Base-by-base conservation (phyloP, 2,888 invertebrate species). In the Tachina grossa region DNA sequence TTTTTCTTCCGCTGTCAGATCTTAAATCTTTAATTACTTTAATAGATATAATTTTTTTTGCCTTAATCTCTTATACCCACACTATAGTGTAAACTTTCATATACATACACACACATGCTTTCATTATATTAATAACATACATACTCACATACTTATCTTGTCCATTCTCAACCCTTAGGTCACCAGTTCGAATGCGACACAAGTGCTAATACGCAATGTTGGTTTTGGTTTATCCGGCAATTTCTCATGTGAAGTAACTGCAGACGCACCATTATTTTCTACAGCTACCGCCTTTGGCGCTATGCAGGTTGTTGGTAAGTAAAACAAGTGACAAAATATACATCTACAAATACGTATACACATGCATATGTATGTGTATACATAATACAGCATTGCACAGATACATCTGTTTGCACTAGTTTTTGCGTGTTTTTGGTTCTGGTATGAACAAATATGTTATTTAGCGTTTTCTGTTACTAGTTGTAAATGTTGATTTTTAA, bases 181-280 rank as follows among this genome's bases (percentile, higher is more conserved):
- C 91, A 94, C 94, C 89, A 94, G 94, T 87, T 96, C 96, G 22
- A 96, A 96, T 92, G 95, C 95, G 83, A 95, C 95, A 68, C 96
- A 96, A 92, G 96, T 96, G 74, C 93, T 95, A 84, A 94, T 96
- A 86, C 94, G 94, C 87, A 94, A 95, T 88, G 94, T 96, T 89
- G 95, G 96, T 88, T 95, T 96, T 88, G 94, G 94, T 72, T 93
- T 96, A 76, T 95, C 96, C 51, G 96, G 96, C 8, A 96, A 96
- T 93, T 96, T 96, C 93, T 95, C 95, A 90, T 96, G 96, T 91
- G 96, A 96, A 93, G 96, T 96, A 85, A 96, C 96, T 9, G 95
- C 95, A 0, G 96, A 96, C 89, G 94, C 95, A 11, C 95, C 95
- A 10, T 94, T 94, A 57, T 96, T 96, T 91, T 94, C 95, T 22